Conservation (phyloP, 2,888 invertebrate species). For the Parnassius mnemosyne region DNA sequence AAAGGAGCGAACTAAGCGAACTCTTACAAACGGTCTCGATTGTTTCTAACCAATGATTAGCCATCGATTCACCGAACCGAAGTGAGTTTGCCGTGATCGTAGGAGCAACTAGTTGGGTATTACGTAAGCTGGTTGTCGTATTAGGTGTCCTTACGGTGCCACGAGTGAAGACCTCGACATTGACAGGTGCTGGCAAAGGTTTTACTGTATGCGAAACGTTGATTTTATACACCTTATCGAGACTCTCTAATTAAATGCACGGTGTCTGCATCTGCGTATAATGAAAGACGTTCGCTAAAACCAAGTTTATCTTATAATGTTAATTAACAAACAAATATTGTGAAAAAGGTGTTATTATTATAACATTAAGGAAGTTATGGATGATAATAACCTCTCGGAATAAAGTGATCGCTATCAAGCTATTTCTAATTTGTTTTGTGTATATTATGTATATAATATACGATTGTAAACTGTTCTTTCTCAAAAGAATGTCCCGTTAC, state of each 20-base stretch:
- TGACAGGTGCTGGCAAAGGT: constrained; percentile 20
- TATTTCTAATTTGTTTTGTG: too few relatives aligned
- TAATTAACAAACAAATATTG: too few relatives aligned
- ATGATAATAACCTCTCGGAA: too few relatives aligned
- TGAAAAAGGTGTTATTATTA: too few relatives aligned
- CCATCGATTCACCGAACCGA: constrained; percentile 1
- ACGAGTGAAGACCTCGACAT: constrained; percentile 18
- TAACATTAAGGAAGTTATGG: too few relatives aligned
- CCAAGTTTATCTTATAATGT: too few relatives aligned
- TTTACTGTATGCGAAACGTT: constrained; percentile 16
- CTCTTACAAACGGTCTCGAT: background rate
- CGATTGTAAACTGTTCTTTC: too few relatives aligned
- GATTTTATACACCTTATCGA: constrained; percentile 3
- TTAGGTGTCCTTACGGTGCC: constrained; percentile 15
- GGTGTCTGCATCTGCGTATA: background rate
- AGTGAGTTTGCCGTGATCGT: background rate
- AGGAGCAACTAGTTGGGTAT: background rate
- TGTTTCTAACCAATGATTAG: constrained; percentile 4
- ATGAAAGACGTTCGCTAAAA: too few relatives aligned
- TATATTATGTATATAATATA: too few relatives aligned
- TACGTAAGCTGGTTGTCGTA: constrained; percentile 1
- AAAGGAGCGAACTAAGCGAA: background rate
- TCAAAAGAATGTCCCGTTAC: too few relatives aligned
- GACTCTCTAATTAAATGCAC: constrained; percentile 1
- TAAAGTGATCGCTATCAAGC: too few relatives aligned